Percentiles rank a stretch among this genome's conserved stretches.
These are phyloP conservation scores for Siniperca scherzeri DNA, from an alignment of 2,797 vertebrate genomes.

Conservation along the genomic window DNA sequence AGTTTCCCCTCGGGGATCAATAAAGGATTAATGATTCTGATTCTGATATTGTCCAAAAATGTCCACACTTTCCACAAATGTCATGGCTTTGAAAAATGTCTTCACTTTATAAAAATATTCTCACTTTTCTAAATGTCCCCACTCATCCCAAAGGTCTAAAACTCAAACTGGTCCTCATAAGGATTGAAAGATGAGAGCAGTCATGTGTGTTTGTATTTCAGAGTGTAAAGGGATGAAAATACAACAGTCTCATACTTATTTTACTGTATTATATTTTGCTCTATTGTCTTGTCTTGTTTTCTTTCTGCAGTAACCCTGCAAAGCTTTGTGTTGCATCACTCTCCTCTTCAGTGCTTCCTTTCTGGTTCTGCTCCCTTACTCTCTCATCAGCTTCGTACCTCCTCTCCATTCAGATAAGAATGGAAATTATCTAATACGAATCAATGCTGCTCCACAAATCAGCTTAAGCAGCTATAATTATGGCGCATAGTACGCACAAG, in stretches of 20 bases:
- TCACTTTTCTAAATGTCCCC: too few relatives aligned
- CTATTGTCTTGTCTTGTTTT: too few relatives aligned
- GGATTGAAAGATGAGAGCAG: too few relatives aligned
- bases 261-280: too few relatives aligned
- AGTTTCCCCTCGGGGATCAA: too few relatives aligned
- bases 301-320: neutral
- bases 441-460: conserved; percentile 23
- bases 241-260: neutral
- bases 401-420: neutral
- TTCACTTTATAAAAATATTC: too few relatives aligned
- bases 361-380: neutral
- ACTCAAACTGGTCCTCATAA: conserved; percentile 11
- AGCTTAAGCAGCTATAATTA: conserved; percentile 14
- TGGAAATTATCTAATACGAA: conserved; percentile 15
- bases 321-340: neutral
- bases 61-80: too few relatives aligned
- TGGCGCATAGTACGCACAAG: neutral
- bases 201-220: too few relatives aligned
- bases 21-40: too few relatives aligned
- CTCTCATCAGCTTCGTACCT: neutral
- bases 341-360: too few relatives aligned
- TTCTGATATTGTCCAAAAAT: too few relatives aligned
- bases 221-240: neutral
- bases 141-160: neutral
- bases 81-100: too few relatives aligned